A percentile compares a stretch with the other conserved stretches of the same genome.
Conservation (phyloP, 2,888 invertebrate genomes). For the Salpingus planirostris region DNA sequence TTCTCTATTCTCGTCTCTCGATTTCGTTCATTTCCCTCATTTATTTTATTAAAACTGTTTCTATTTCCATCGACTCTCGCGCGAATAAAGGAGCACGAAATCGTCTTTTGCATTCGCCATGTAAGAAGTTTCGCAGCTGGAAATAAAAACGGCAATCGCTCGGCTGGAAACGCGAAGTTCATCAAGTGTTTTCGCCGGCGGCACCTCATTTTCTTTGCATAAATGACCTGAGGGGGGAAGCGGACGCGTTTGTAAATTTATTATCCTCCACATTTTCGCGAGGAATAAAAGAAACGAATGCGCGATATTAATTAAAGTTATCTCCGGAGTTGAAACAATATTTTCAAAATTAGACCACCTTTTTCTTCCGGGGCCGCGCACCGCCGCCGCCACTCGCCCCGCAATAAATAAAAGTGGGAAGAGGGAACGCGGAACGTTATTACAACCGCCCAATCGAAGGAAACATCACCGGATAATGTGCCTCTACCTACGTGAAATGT, state of each 20-base stretch:
- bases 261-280: slow-evolving; percentile 6
- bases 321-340: not conserved
- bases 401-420: too few species aligned
- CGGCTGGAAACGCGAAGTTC: not conserved
- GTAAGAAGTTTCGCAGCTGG: too few species aligned
- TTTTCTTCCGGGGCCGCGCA: too few species aligned
- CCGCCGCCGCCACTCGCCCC: too few species aligned
- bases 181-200: slow-evolving; percentile 4
- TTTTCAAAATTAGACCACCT: slow-evolving; percentile 1
- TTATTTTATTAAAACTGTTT: too few species aligned
- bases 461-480: not conserved
- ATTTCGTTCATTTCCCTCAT: too few species aligned
- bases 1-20: too few species aligned
- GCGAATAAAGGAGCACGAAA: too few species aligned
- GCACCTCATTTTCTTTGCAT: slow-evolving; percentile 6
- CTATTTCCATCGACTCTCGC: too few species aligned
- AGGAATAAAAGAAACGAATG: slow-evolving; percentile 12
- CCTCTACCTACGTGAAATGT: not conserved
- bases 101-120: too few species aligned
- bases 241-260: slow-evolving; percentile 5
- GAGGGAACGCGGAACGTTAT: too few species aligned
- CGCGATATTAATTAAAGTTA: slow-evolving; percentile 8
- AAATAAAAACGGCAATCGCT: not conserved
- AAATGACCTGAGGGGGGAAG: slow-evolving; percentile 3
- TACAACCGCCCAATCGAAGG: too few species aligned